Evolutionary conservation across 1,140 invertebrate genomes (phyloP), one percentile per base, ranked within the genome.

Genomic region (Babylonia areolata): DNA sequence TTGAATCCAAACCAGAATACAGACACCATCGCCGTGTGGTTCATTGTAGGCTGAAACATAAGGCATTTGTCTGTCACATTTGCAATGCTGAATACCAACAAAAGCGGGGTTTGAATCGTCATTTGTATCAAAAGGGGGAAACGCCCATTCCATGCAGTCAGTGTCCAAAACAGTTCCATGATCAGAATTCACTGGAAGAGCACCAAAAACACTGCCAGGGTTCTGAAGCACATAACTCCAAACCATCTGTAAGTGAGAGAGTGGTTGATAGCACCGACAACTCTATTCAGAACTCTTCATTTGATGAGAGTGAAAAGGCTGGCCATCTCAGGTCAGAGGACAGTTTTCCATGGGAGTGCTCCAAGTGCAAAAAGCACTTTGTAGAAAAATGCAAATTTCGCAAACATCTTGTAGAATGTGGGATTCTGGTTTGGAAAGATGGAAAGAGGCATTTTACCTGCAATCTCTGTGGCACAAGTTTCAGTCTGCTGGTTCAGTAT

Each of bases 1-100:
- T 84, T 28, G 69, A 73, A n/a, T 40, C 64, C 3, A 84, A 84
- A 58, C 82, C 73, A 31, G 82, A 84, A 42, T 73, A 75, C 33
- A 58, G n/a, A 73, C 37, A 84, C 40, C 82, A 84, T 40, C 64
- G 69, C n/a, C 35, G 64, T 15, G 5, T 23, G 46, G 40, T 35
- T 51, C 40, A 58, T 31, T 84, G 82, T 73, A 11, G 23, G 1
- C 23, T 73, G 39, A 84, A 75, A n/a, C 82, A 75, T 17, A 84
- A 84, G 69, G 17, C n/a, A 28, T 84, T 75, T 33, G 31, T 73
- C n/a, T 84, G 82, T 46, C 82, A 35, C 3, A 69, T 84, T 9
- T 84, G 82, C n/a, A 33, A 40, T 42, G 69, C 40, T 28, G 46
- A 33, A 69, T 84, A 69, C 37, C 35, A 33, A 15, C 33, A 73